phyloP scores from a whole-genome alignment of 92 coral and sea anemone species.

The Umimayanthus chanpuru region DNA sequence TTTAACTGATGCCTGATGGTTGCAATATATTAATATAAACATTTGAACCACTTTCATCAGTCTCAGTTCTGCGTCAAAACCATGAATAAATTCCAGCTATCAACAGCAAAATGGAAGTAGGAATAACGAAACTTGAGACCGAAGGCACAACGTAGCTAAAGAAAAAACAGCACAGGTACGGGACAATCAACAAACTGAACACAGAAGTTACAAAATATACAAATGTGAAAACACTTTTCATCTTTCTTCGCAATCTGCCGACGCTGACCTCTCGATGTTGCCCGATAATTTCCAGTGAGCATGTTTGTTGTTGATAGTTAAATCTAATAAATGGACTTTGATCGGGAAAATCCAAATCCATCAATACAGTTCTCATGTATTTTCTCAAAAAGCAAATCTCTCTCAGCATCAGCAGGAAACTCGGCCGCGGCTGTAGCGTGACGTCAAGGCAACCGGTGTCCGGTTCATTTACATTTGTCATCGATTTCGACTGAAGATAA shows the following conservation, averaged over 20 bases:
- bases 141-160: not conserved
- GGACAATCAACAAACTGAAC: constrained; percentile 24
- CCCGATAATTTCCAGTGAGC: not conserved
- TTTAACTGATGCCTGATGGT: no score
- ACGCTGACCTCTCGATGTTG: not conserved
- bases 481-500: constrained; percentile 1
- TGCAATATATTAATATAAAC: no score
- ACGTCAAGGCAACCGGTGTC: not conserved
- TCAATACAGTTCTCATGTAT: constrained; percentile 32
- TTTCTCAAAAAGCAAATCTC: constrained; percentile 38
- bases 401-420: constrained; percentile 14
- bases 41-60: no score
- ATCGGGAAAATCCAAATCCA: not conserved
- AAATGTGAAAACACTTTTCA: not conserved
- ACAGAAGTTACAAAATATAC: constrained; percentile 9
- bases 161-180: constrained; percentile 23
- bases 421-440: not conserved
- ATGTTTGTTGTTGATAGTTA: not conserved
- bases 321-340: not conserved
- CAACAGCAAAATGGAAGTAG: not conserved
- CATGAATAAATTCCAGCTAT: constrained; percentile 3
- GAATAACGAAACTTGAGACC: not conserved
- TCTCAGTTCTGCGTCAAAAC: not conserved
- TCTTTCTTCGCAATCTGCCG: not conserved
- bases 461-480: not conserved